Percentiles rank a stretch among this genome's conserved stretches.
Conservation (phyloP, 2,888 invertebrate genomes). For the Nemurella pictetii region DNA sequence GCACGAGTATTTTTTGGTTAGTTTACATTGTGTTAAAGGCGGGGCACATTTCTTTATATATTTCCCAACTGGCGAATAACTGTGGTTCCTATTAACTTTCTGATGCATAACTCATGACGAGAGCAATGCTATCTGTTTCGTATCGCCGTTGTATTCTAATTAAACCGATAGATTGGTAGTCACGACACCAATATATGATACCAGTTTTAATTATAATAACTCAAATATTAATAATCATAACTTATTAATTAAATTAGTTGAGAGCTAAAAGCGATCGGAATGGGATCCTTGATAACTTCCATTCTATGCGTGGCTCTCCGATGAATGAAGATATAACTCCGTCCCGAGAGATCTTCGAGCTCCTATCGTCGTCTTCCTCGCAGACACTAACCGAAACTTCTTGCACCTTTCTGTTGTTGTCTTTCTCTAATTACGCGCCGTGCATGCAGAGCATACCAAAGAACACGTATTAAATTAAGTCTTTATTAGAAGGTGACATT, state of each 20-base stretch:
- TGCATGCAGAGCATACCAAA: background rate
- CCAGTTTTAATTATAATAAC: background rate
- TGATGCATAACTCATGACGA: background rate
- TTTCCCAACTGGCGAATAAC: background rate
- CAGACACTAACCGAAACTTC: background rate
- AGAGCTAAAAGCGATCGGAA: background rate
- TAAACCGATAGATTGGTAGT: background rate
- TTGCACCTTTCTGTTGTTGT: background rate
- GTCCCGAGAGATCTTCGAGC: background rate
- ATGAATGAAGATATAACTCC: background rate
- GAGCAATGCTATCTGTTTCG: background rate
- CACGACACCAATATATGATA: background rate
- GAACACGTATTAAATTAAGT: conserved; percentile 27
- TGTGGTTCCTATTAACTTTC: background rate
- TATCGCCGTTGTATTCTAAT: background rate
- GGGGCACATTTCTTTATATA: background rate
- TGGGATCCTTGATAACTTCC: background rate
- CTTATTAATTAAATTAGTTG: background rate
- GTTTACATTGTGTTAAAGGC: background rate
- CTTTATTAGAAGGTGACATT: conserved; percentile 27
- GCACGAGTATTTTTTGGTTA: background rate
- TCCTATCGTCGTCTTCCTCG: background rate
- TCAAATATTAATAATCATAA: background rate
- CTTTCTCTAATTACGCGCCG: conserved; percentile 13
- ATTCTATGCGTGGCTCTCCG: background rate